A percentile compares a stretch with the other conserved stretches of the same genome.
phyloP scores from a whole-genome alignment of 2,888 invertebrate species.

The Conistra vaccinii region DNA sequence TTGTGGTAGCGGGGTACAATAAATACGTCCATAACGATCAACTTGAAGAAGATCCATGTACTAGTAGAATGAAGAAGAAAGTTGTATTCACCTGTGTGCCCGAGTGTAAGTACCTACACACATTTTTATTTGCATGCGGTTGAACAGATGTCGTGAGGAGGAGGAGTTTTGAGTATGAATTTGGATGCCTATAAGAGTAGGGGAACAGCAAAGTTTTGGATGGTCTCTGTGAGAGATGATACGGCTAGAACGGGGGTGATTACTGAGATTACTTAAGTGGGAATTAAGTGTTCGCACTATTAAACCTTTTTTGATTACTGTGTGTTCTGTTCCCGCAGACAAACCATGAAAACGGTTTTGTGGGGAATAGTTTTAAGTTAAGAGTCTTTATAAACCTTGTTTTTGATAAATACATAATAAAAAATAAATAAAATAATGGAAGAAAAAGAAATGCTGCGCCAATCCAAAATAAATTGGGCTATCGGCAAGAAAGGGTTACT shows the following conservation, averaged over 20 bases:
- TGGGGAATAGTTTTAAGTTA: too few species aligned
- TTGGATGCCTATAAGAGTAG: background rate
- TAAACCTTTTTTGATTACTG: too few species aligned
- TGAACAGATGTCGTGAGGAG: background rate
- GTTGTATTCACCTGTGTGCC: conserved; percentile 46
- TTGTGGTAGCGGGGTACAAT: conserved; percentile 72
- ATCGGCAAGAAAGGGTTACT: too few species aligned
- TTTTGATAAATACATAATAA: too few species aligned
- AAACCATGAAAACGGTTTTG: too few species aligned
- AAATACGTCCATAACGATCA: conserved; percentile 67
- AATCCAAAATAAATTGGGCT: background rate
- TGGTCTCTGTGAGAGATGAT: background rate
- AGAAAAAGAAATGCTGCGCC: background rate
- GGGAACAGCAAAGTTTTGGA: background rate
- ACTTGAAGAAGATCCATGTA: conserved; percentile 70
- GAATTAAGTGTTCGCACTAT: too few species aligned
- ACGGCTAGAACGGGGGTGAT: background rate
- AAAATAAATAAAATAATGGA: too few species aligned
- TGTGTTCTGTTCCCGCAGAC: too few species aligned
- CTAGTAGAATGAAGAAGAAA: conserved; percentile 72
- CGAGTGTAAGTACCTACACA: conserved; percentile 20
- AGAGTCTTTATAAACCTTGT: too few species aligned
- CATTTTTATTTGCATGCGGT: background rate
- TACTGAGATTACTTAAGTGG: too few species aligned
- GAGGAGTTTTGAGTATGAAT: background rate